phyloP scores from a whole-genome alignment of 2,113 vertebrate genomes.

The Myxocyprinus asiaticus region DNA sequence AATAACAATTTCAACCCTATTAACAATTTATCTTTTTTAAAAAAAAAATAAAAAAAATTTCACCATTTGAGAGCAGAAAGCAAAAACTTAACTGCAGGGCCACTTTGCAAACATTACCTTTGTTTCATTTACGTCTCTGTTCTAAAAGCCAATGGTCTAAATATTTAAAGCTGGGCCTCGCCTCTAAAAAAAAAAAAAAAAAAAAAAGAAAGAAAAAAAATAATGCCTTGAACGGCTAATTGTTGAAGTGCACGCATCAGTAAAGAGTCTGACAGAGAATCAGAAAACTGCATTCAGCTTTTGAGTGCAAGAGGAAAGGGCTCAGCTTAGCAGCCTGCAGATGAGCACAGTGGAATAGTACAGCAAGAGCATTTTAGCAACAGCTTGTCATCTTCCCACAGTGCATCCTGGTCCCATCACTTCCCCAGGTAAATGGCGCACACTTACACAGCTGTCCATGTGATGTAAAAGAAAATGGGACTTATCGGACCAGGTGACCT shows the following conservation, averaged over 20 bases:
- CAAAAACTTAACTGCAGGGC: neutral
- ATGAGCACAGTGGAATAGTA: neutral
- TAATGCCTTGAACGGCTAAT: neutral
- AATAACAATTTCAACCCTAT: too few species aligned
- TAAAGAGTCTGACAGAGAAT: neutral
- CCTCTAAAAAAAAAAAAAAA: too few species aligned
- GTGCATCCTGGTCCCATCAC: too few species aligned
- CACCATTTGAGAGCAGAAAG: too few species aligned
- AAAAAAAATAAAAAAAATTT: too few species aligned
- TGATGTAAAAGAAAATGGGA: too few species aligned
- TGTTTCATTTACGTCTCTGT: neutral
- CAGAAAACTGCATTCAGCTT: neutral
- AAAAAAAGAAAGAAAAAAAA: too few species aligned
- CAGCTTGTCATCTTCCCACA: too few species aligned
- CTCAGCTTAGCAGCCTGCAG: neutral
- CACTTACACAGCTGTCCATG: too few species aligned
- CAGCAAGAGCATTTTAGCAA: neutral
- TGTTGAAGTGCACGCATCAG: neutral
- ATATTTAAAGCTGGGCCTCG: constrained; percentile 27
- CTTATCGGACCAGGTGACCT: too few species aligned
- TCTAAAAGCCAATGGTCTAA: constrained; percentile 17
- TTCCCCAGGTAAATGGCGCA: too few species aligned
- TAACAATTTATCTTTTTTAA: too few species aligned
- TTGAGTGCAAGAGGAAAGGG: neutral
- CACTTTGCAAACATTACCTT: neutral